phyloP scores from a whole-genome alignment of 1,140 invertebrate species.

The Drosophila melanica region DNA sequence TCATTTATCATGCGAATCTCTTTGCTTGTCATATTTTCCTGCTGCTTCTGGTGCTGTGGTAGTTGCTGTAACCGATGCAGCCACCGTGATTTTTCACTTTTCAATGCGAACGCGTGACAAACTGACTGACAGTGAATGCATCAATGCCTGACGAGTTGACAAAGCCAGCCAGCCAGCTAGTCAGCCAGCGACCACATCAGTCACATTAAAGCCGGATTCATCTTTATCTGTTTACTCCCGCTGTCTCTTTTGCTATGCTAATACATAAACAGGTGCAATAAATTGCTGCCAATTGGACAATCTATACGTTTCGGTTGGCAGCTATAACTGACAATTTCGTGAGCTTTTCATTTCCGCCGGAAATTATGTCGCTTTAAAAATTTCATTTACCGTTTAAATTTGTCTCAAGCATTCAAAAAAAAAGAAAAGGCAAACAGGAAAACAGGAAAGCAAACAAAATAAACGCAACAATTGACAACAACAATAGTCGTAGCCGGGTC shows the following conservation, averaged over 20 bases:
- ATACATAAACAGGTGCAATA: slow-evolving; percentile 2
- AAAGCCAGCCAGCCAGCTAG: slow-evolving; percentile 22
- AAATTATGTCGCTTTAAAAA: slow-evolving; percentile 49
- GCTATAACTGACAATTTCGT: background rate
- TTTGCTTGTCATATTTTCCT: slow-evolving; percentile 65
- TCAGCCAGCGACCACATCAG: slow-evolving; percentile 22
- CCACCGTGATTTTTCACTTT: slow-evolving; percentile 74
- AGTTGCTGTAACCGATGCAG: background rate
- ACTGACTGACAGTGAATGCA: slow-evolving; percentile 50
- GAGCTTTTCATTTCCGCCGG: slow-evolving; percentile 58
- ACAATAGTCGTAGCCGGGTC: background rate
- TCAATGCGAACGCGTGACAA: slow-evolving; percentile 52
- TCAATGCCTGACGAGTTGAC: slow-evolving; percentile 44
- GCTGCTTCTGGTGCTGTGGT: slow-evolving; percentile 3
- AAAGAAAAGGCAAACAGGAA: slow-evolving; percentile 1
- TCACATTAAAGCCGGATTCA: slow-evolving; percentile 24
- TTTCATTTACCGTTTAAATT: slow-evolving; percentile 30
- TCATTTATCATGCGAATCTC: slow-evolving; percentile 75
- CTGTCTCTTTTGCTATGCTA: background rate
- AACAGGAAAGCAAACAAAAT: slow-evolving; percentile 35
- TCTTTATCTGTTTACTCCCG: background rate
- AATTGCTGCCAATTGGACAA: background rate
- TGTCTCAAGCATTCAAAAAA: background rate
- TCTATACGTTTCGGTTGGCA: slow-evolving; percentile 2
- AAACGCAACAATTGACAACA: slow-evolving; percentile 18